Base-by-base conservation (phyloP, 2,888 invertebrate species). In the Oscheius sp. region DNA sequence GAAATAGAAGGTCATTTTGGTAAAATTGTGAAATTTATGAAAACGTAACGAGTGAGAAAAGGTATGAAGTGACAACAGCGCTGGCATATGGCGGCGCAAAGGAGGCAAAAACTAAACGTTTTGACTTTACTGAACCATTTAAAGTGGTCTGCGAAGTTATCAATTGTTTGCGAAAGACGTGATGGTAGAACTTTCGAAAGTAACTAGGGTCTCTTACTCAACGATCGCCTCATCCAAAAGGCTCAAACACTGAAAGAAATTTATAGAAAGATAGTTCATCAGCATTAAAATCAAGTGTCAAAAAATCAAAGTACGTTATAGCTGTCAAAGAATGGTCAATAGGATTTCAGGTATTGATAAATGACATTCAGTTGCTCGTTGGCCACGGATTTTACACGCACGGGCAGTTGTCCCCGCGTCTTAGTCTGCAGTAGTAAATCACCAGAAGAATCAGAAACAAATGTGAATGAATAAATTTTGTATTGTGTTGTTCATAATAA, bases 361-460 rank as follows among this genome's bases (percentile, higher is more conserved):
- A 59, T 59, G 59, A 44, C 59, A 17, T 44, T 41, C 44, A 33
- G 30, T 26, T 59, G 59, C 44, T 59, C 59, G 41, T 17, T 28
- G 44, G 33, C 41, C 44, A 59, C 56, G 59, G 14, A 57, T 57
- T 59, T 59, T 59, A 59, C 59, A 59, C 59, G 59, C 59, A 26
- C 28, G 44, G 44, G 44, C 59, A 59, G 59, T 59, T 59, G 59
- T 59, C 59, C 59, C 41, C 28, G 28, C 33, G 44, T 26, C 41
- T 26, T 22, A 17, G 41, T n/a, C 59, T 17, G 54, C 54, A 44
- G 26, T 59, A 59, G 44, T 59, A 59, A 59, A 59, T 59, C 59
- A 59, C 59, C 26, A 59, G 44, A 59, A 59, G 59, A 44, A 59
- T 44, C 59, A 59, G 59, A 59, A 59, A 59, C 59, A 59, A 59